A percentile compares a stretch with the other conserved stretches of the same genome.
phyloP scores from a whole-genome alignment of 1,140 invertebrate genomes.

The Apocrypta bakeri region DNA sequence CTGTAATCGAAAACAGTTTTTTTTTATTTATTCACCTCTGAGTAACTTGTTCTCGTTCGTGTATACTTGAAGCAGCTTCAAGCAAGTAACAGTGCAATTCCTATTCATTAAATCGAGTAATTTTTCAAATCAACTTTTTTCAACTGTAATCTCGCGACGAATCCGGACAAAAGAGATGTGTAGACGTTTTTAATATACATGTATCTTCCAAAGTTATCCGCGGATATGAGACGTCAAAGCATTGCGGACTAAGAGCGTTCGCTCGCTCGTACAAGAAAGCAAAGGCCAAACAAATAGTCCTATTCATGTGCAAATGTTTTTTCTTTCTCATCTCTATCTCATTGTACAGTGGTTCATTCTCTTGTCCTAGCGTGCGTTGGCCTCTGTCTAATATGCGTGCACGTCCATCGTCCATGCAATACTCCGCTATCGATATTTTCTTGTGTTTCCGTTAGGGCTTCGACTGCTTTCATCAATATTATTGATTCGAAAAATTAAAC shows the following conservation, averaged over 20 bases:
- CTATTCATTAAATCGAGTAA: neutral
- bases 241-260: neutral
- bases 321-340: neutral
- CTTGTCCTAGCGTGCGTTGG: neutral
- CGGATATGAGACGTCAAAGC: neutral
- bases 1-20: neutral
- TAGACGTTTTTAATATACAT: neutral
- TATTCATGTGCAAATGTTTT: constrained; percentile 10
- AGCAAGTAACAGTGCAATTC: neutral
- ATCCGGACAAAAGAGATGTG: neutral
- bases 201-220: constrained; percentile 40
- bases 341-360: neutral
- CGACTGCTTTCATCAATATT: constrained; percentile 23
- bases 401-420: constrained; percentile 8
- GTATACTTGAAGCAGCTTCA: neutral
- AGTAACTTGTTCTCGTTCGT: neutral
- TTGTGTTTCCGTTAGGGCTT: constrained; percentile 22
- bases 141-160: neutral
- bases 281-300: constrained; percentile 46
- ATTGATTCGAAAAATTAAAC: neutral
- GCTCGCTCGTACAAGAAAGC: neutral
- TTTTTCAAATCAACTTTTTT: neutral
- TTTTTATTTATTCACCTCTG: constrained; percentile 15
- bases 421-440: neutral
- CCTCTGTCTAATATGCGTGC: neutral